Evolutionary conservation across 2,113 vertebrate species (phyloP).

Genomic region (pig (Sus scrofa)): DNA sequence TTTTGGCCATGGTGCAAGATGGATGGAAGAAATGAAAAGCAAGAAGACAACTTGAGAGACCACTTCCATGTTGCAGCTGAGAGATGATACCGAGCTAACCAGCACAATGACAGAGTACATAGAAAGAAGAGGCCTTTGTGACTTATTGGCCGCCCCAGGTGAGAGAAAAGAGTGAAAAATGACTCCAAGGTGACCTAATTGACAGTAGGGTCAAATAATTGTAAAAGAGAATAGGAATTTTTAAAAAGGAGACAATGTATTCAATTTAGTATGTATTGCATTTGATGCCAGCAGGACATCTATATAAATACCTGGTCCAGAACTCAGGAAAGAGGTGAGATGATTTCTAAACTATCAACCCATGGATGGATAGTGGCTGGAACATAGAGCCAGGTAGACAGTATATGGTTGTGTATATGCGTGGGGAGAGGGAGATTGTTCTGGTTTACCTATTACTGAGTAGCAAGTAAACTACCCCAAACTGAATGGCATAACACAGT

Average conservation of each 20-base stretch:
- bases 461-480: neutral
- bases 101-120: neutral
- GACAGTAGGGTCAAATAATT: neutral
- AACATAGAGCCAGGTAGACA: neutral
- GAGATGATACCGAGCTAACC: neutral
- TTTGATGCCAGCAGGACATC: neutral
- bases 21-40: neutral
- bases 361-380: neutral
- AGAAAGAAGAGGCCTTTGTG: neutral
- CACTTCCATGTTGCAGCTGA: neutral
- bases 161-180: neutral
- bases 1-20: neutral
- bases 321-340: neutral
- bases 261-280: neutral
- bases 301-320: neutral
- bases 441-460: neutral
- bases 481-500: neutral
- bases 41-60: neutral
- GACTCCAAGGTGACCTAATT: neutral
- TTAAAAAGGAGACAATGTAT: neutral
- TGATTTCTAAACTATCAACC: neutral
- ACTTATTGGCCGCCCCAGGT: neutral
- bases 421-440: neutral
- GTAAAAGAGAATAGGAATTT: neutral
- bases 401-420: neutral